phyloP scores from a whole-genome alignment of 2,113 vertebrate genomes.

The Mesembrinibis cayennensis region DNA sequence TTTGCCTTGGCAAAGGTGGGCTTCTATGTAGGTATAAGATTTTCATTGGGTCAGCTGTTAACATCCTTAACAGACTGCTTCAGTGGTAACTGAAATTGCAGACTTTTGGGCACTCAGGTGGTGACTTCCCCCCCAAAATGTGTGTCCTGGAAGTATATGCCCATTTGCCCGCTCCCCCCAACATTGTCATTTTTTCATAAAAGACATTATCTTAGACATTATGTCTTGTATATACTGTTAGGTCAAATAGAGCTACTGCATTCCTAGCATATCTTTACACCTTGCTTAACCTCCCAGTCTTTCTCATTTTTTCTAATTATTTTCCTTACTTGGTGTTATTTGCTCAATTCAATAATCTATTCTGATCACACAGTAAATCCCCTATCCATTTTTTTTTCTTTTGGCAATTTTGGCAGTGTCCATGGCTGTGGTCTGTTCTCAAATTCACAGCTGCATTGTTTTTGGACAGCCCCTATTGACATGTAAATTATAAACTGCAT shows the following conservation, averaged over 20 bases:
- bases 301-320: neutral
- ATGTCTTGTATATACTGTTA: neutral
- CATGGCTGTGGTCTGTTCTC: neutral
- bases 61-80: neutral
- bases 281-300: neutral
- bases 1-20: neutral
- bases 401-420: neutral
- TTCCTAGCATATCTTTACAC: neutral
- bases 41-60: neutral
- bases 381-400: neutral
- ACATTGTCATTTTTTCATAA: neutral
- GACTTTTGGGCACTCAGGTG: neutral
- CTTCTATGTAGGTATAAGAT: neutral
- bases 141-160: neutral
- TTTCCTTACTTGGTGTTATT: neutral
- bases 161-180: rapidly evolving
- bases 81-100: neutral
- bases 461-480: neutral
- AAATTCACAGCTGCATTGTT: constrained; percentile 9
- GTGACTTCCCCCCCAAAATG: rapidly evolving
- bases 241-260: neutral
- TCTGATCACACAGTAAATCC: neutral
- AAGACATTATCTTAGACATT: neutral
- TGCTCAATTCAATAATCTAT: neutral
- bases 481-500: constrained; percentile 20